Base-by-base conservation (phyloP, 2,888 invertebrate genomes). In the Nebria brevicollis region DNA sequence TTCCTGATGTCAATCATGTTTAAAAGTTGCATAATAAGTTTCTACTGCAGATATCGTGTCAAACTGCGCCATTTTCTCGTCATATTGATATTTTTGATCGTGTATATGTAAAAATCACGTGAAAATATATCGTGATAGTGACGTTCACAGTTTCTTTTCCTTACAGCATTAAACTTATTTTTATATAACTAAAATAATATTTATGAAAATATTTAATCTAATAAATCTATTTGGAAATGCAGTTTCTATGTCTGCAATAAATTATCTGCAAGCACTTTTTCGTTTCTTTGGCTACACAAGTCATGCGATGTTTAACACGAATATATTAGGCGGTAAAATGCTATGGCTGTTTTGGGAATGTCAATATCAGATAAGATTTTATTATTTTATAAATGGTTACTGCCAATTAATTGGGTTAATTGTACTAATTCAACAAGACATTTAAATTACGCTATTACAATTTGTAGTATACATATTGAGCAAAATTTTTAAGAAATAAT, bases 121-220 rank as follows among this genome's bases (percentile, higher is more conserved):
- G 75, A 80, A 80, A 80, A 75, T 80, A 80, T 80, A 80, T 80
- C 75, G 75, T 80, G 80, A 64, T 80, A 75, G 80, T 80, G 80
- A 80, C 78, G 78, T 66, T 64, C 72, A 15, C 54, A 54, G 72
- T 25, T 72, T 41, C n/a, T 75, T 75, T 75, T 75, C 70, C 80
- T 80, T 75, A 75, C 13, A 26, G 65, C 41, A 65, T 70, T 54
- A 54, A 80, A 80, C 70, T 75, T 80, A 80, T 80, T 80, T 80
- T 80, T 80, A 75, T 80, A 70, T 42, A 72, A 15, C 74, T 34
- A 70, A 70, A 70, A 70, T 72, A 54, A 54, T 75, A 54, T 54
- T 64, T 75, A 80, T 75, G 80, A 80, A 80, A 6, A 80, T 80
- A 80, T 75, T 75, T 80, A 80, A 80, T 80, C 80, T 75, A 80